These are phyloP conservation scores for Sesia bembeciformis DNA, from an alignment of 2,888 invertebrate genomes.

Conservation along the genomic window DNA sequence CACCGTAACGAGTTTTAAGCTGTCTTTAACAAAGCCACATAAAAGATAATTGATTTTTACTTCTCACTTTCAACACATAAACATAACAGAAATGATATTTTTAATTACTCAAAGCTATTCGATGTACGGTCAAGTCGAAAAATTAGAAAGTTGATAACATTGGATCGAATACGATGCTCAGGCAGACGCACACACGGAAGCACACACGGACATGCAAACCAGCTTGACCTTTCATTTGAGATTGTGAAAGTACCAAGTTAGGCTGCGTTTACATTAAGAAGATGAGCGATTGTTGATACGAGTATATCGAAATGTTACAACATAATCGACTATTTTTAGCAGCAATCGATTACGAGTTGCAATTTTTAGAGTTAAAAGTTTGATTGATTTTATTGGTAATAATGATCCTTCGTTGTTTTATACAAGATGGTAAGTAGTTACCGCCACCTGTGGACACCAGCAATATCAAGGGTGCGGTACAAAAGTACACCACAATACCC, in stretches of 20 bases:
- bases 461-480: too few relatives aligned
- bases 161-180: slow-evolving; percentile 15
- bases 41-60: too few relatives aligned
- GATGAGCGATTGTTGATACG: neutral
- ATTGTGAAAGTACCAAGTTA: slow-evolving; percentile 44
- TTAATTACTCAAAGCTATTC: too few relatives aligned
- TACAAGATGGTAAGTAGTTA: neutral
- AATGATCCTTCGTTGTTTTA: neutral
- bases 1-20: too few relatives aligned
- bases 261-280: slow-evolving; percentile 1
- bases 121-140: slow-evolving; percentile 6
- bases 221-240: slow-evolving; percentile 47
- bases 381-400: neutral
- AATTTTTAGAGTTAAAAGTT: too few relatives aligned
- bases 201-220: slow-evolving; percentile 19
- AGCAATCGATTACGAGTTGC: too few relatives aligned
- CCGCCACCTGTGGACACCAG: neutral
- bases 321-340: neutral
- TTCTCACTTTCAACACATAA: too few relatives aligned
- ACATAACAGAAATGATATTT: too few relatives aligned
- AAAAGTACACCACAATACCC: too few relatives aligned
- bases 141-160: slow-evolving; percentile 55
- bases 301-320: neutral
- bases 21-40: too few relatives aligned
- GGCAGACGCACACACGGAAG: slow-evolving; percentile 15